These are phyloP conservation scores for Andrena trimmerana DNA, from an alignment of 2,888 invertebrate genomes.

Conservation along the genomic window DNA sequence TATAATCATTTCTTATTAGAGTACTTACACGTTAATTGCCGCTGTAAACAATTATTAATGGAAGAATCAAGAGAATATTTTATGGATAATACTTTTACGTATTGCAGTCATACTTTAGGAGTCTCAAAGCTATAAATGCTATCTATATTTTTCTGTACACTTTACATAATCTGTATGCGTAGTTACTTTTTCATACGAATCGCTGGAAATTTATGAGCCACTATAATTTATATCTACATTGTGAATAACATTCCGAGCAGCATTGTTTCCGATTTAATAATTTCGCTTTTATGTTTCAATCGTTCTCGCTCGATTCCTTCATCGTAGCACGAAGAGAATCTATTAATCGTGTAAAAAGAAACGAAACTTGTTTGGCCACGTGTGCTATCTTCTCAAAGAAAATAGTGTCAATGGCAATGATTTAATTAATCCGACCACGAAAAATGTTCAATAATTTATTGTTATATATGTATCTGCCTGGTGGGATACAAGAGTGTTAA, in stretches of 20 bases:
- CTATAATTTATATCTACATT: slow-evolving; percentile 32
- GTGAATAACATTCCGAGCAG: slow-evolving; percentile 58
- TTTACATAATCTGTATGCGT: slow-evolving; percentile 28
- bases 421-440: slow-evolving; percentile 53
- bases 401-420: slow-evolving; percentile 41
- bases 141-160: slow-evolving; percentile 35
- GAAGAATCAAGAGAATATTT: slow-evolving; percentile 58
- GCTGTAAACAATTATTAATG: slow-evolving; percentile 69
- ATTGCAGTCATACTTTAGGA: slow-evolving; percentile 62
- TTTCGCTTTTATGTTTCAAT: slow-evolving; percentile 26
- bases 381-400: slow-evolving; percentile 52
- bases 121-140: slow-evolving; percentile 31
- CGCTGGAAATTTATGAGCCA: slow-evolving; percentile 37
- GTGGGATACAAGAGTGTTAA: slow-evolving; percentile 57
- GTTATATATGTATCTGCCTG: slow-evolving; percentile 56
- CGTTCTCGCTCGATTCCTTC: slow-evolving; percentile 16
- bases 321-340: slow-evolving; percentile 19
- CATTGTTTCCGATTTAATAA: slow-evolving; percentile 29
- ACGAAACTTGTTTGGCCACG: slow-evolving; percentile 38
- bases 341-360: slow-evolving; percentile 30
- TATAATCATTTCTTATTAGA: slow-evolving; percentile 49
- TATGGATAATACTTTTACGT: slow-evolving; percentile 70
- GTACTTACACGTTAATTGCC: slow-evolving; percentile 57
- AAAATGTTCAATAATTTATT: slow-evolving; percentile 67
- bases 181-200: slow-evolving; percentile 44